Base-by-base conservation (phyloP, 2,888 invertebrate species). In the Drosophila sordidula region DNA sequence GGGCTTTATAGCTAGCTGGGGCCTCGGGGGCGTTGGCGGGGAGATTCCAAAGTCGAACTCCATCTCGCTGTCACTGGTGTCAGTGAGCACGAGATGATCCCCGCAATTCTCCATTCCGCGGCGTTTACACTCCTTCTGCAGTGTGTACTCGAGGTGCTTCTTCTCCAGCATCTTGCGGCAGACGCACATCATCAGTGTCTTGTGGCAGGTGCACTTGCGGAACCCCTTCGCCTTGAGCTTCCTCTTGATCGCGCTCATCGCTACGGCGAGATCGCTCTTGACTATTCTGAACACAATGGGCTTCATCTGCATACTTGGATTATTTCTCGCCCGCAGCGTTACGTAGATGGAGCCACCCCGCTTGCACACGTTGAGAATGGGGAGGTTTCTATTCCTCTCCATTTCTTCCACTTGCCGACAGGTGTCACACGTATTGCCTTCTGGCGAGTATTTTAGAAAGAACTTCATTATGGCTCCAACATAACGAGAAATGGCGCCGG, bases 21-120 rank as follows among this genome's bases (percentile, higher is more conserved):
- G 93, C 39, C 94, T 94, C 55, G 94, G 93, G 0, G 94, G 95
- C 46, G 94, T 95, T 0, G 95, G 95, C 0, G 95, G 95, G 0
- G 95, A 95, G 58, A 95, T 95, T 76, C 95, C 95, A 18, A 95
- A 94, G 80, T 95, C 94, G 91, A 95, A 93, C 54, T 95, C 95
- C 14, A 94, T 94, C 46, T 95, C 95, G 12, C 90, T 91, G 1
- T 92, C 91, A 8, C 89, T 90, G 0, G 91, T 91, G 29, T 92
- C 92, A 0, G 91, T 89, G 0, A 92, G 74, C 0, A 90, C 70
- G 34, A 92, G 47, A 0, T 76, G 75, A 34, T 91, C 88, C 1
- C 74, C 76, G 11, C 91, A 83, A 6, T 72, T 75, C 5, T 79
- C 68, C 6, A 91, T 75, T 6, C 82, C 56, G 0, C 78, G 78